phyloP scores from a whole-genome alignment of 1,140 invertebrate genomes.

The Drosophila oshimai region DNA sequence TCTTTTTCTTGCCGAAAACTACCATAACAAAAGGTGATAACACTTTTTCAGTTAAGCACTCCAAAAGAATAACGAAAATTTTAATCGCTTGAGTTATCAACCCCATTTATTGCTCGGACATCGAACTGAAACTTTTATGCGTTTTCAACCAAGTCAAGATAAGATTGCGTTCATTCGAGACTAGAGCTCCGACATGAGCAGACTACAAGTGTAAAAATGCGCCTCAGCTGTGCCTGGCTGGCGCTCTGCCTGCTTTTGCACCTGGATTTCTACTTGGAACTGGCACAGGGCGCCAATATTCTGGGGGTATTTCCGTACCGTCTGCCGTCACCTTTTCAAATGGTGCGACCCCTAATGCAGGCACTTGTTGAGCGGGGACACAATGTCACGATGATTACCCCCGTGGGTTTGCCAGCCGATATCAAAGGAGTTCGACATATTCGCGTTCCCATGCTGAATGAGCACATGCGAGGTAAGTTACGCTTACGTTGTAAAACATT shows the following conservation, averaged over 20 bases:
- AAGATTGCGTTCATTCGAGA: constrained; percentile 14
- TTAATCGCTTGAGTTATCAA: not conserved
- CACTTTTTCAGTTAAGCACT: too few species aligned
- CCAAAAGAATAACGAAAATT: not conserved
- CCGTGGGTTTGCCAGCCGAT: not conserved
- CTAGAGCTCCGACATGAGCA: not conserved
- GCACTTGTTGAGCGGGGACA: constrained; percentile 21
- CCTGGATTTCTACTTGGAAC: not conserved
- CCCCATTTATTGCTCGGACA: not conserved
- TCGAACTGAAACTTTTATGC: not conserved
- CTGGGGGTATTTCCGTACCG: constrained; percentile 31
- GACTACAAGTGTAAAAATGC: constrained; percentile 7
- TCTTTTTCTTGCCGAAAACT: too few species aligned
- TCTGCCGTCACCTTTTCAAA: not conserved
- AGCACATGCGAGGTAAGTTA: constrained; percentile 17
- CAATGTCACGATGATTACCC: constrained; percentile 36
- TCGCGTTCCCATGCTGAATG: constrained; percentile 14
- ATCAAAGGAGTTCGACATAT: constrained; percentile 38
- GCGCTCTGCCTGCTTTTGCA: too few species aligned
- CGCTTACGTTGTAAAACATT: not conserved
- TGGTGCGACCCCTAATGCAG: constrained; percentile 20
- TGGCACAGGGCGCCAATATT: constrained; percentile 20
- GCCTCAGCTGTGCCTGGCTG: too few species aligned
- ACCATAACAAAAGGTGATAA: too few species aligned
- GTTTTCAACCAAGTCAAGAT: constrained; percentile 5